Conservation (phyloP, 2,888 invertebrate species). For the Lepidochrysops patricia region DNA sequence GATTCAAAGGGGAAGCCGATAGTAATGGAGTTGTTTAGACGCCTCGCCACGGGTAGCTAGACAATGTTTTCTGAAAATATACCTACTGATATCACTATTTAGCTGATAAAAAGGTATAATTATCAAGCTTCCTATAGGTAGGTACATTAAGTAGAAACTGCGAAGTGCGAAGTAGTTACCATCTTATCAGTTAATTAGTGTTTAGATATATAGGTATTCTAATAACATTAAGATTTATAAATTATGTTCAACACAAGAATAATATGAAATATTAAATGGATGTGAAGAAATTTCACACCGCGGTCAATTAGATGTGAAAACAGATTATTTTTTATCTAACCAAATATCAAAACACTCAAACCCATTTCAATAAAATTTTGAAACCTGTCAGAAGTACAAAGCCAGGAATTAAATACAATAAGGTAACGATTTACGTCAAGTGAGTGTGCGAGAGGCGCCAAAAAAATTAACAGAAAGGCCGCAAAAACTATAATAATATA, state of each 20-base stretch:
- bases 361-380: constrained; percentile 1
- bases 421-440: not conserved
- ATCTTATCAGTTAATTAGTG: no score
- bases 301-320: not conserved
- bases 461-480: not conserved
- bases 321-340: not conserved
- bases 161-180: no score
- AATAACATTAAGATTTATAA: no score
- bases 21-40: no score
- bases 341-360: not conserved
- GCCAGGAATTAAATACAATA: constrained; percentile 3
- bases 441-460: not conserved
- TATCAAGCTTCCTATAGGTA: no score
- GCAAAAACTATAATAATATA: not conserved
- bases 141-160: no score
- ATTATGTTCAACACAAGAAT: not conserved
- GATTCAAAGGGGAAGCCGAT: no score
- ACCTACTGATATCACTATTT: no score
- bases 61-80: no score
- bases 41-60: no score
- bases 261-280: not conserved
- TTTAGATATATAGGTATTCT: no score
- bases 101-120: no score
- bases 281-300: not conserved
- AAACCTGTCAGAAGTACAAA: constrained; percentile 10